These are phyloP conservation scores for Phyto melanocephala DNA, from an alignment of 2,888 invertebrate genomes.

Conservation along the genomic window DNA sequence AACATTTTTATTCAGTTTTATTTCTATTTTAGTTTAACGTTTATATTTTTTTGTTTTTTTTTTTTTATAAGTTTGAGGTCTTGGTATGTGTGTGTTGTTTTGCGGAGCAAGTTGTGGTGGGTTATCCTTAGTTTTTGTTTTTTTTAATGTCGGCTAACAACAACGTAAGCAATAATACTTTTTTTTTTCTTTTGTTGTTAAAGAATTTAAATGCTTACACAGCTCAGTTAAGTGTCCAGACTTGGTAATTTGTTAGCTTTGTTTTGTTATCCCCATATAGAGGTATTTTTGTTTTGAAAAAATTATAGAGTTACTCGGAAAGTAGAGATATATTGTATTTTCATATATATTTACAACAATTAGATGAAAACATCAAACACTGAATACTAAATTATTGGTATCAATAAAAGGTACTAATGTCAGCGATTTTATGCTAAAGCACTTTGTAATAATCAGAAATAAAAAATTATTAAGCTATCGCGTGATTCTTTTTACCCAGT, in stretches of 20 bases:
- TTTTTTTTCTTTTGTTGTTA: not conserved
- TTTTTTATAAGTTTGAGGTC: slow-evolving; percentile 36
- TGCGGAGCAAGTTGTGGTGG: slow-evolving; percentile 27
- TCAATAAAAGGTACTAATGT: no score
- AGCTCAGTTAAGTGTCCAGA: slow-evolving; percentile 58
- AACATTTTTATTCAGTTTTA: slow-evolving; percentile 38
- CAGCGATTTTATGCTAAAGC: no score
- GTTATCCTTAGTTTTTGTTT: slow-evolving; percentile 4
- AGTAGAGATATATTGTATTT: no score
- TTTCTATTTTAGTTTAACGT: slow-evolving; percentile 32
- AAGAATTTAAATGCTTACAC: slow-evolving; percentile 61
- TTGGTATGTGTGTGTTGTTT: slow-evolving; percentile 23
- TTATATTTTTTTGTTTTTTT: slow-evolving; percentile 4
- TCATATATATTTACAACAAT: no score
- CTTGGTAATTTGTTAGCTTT: slow-evolving; percentile 51
- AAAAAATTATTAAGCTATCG: no score
- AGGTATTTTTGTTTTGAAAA: no score
- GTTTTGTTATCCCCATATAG: not conserved
- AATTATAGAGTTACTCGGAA: no score
- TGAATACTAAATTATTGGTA: no score
- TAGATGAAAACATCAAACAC: no score
- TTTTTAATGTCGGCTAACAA: slow-evolving; percentile 14
- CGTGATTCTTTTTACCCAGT: no score
- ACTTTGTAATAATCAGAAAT: no score
- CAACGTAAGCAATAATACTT: slow-evolving; percentile 49